Conservation (phyloP, 2,113 vertebrate species). For the Okapia johnstoni region DNA sequence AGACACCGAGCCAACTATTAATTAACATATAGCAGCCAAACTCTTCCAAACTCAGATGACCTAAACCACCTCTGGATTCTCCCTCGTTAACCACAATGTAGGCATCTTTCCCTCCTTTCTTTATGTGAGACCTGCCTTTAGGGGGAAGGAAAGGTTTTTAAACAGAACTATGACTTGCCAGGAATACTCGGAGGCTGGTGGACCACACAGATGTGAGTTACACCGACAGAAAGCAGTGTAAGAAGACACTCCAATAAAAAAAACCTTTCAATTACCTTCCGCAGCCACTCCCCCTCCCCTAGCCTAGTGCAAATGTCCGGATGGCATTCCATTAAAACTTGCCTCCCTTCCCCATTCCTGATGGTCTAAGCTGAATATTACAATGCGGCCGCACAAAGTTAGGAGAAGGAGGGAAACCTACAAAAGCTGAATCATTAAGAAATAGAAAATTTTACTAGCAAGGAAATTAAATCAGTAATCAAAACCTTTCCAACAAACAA, state of each 20-base stretch:
- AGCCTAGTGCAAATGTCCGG: not conserved
- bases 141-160: not conserved
- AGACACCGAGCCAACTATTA: fast-evolving
- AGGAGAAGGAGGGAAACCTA: not conserved
- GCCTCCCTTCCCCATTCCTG: not conserved
- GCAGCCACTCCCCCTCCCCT: not conserved
- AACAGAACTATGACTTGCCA: not conserved
- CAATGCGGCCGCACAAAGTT: not conserved
- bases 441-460: not conserved
- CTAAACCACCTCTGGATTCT: too few species aligned
- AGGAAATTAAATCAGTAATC: too few species aligned
- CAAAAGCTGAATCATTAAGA: not conserved
- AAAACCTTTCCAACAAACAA: not conserved
- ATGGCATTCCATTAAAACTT: not conserved
- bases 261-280: not conserved
- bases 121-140: not conserved
- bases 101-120: not conserved
- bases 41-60: fast-evolving
- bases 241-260: conserved; percentile 19
- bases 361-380: not conserved
- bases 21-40: fast-evolving
- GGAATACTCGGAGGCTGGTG: not conserved
- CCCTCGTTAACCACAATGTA: fast-evolving
- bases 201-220: not conserved
- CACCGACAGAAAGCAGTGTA: not conserved